phyloP scores from a whole-genome alignment of 2,113 vertebrate genomes.

The Bufo gargarizans region DNA sequence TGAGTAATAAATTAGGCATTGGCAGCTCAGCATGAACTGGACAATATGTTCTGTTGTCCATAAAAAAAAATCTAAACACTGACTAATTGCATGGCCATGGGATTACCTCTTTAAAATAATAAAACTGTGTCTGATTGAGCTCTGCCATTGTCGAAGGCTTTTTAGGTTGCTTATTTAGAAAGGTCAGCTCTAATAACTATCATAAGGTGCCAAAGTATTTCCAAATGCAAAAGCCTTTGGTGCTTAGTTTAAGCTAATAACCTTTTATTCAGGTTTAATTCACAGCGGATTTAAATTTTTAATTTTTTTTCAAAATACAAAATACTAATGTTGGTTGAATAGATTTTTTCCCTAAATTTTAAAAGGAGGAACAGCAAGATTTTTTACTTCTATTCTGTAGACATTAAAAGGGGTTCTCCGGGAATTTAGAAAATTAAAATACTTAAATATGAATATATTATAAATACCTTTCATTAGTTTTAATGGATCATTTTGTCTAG shows the following conservation, averaged over 20 bases:
- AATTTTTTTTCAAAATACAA: not conserved
- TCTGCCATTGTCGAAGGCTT: not conserved
- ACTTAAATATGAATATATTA: too few relatives aligned
- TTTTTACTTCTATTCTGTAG: not conserved
- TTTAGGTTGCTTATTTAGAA: constrained; percentile 19
- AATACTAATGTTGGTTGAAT: not conserved
- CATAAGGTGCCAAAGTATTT: not conserved
- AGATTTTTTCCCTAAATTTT: not conserved
- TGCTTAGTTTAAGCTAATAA: constrained; percentile 2
- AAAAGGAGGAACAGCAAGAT: not conserved
- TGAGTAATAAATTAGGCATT: not conserved
- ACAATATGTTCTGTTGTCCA: not conserved
- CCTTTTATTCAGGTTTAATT: not conserved
- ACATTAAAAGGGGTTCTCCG: too few relatives aligned
- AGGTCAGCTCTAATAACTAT: constrained; percentile 25
- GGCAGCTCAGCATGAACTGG: not conserved
- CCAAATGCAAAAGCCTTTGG: constrained; percentile 38
- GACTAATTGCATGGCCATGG: constrained; percentile 28
- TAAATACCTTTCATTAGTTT: too few relatives aligned
- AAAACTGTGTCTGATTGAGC: constrained; percentile 18
- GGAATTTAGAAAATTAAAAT: too few relatives aligned
- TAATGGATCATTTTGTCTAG: too few relatives aligned
- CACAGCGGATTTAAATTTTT: not conserved
- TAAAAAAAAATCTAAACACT: not conserved
- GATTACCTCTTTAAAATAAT: constrained; percentile 43